Evolutionary conservation across 2,888 invertebrate genomes (phyloP).

Genomic region (Apantesis nais): DNA sequence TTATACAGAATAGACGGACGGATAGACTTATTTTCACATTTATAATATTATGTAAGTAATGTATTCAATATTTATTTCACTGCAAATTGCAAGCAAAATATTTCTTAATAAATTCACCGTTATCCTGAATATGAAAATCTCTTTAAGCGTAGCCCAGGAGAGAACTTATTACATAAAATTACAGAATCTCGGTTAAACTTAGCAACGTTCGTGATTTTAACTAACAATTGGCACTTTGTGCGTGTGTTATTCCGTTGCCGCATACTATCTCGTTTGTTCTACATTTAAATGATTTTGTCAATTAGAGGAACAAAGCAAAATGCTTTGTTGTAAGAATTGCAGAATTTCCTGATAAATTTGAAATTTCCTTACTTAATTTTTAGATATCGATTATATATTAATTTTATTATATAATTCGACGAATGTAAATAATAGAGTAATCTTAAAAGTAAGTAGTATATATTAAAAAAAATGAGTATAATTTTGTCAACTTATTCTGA

Average conservation of each 20-base stretch:
- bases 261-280: conserved; percentile 24
- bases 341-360: neutral
- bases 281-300: neutral
- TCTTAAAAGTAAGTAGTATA: no score
- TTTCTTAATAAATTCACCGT: neutral
- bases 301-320: neutral
- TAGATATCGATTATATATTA: no score
- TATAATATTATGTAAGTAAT: no score
- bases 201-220: conserved; percentile 34
- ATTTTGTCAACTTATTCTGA: no score
- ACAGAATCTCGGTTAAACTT: conserved; percentile 36
- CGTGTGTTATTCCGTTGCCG: conserved; percentile 26
- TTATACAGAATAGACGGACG: no score
- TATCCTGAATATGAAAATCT: neutral
- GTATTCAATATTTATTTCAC: neutral
- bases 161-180: conserved; percentile 19
- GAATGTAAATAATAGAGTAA: no score
- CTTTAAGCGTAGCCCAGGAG: neutral
- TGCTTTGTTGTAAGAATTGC: neutral
- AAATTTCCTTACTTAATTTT: no score
- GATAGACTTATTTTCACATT: no score
- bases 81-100: no score
- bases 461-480: no score
- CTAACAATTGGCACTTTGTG: conserved; percentile 35
- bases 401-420: no score